These are phyloP conservation scores for Atta cephalotes DNA, from an alignment of 1,140 invertebrate genomes.

Conservation along the genomic window DNA sequence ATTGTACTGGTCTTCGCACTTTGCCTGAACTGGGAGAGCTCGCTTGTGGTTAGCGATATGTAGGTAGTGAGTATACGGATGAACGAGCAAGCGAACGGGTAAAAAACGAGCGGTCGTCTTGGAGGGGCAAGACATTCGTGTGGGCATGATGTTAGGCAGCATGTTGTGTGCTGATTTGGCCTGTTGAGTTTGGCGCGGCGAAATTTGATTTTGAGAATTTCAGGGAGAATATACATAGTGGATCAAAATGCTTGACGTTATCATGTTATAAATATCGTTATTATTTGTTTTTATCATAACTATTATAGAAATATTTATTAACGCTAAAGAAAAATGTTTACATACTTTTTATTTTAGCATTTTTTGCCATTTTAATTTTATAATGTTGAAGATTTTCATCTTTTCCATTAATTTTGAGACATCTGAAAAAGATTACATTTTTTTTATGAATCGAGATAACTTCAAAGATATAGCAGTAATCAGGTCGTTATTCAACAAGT, in stretches of 20 bases:
- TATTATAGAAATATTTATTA: not conserved
- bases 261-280: not conserved
- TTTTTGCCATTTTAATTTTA: not conserved
- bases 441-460: not conserved
- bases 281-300: not conserved
- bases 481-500: not conserved
- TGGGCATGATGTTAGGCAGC: not conserved
- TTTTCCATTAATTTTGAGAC: not conserved
- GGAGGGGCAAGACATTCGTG: constrained; percentile 29
- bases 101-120: not conserved
- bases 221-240: not conserved
- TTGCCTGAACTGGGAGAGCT: constrained; percentile 50
- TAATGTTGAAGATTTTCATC: not conserved
- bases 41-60: constrained; percentile 32
- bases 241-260: not conserved
- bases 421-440: not conserved
- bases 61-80: constrained; percentile 35
- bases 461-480: not conserved
- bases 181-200: not conserved
- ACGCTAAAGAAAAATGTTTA: not conserved
- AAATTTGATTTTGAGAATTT: not conserved
- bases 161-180: not conserved
- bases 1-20: constrained; percentile 36
- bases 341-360: not conserved
- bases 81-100: not conserved